A percentile compares a stretch with the other conserved stretches of the same genome.
Evolutionary conservation across 2,113 vertebrate species (phyloP).

Genomic region (Gobiocypris rarus): DNA sequence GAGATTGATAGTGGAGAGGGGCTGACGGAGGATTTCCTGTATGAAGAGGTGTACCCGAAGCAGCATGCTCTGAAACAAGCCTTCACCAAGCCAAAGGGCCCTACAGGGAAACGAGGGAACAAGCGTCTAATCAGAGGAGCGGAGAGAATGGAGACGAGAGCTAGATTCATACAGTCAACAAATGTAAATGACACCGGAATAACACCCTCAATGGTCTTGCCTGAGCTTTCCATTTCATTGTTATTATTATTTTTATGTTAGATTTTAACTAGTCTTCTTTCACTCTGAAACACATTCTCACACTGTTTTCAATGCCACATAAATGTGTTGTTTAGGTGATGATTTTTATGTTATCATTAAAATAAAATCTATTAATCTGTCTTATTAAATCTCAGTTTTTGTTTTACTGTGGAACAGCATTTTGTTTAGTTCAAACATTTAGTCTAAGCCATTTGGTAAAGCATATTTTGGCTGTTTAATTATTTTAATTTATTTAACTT

Average conservation of each 20-base stretch:
- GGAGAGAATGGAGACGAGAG: slow-evolving; percentile 89
- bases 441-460: not conserved
- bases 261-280: slow-evolving; percentile 11
- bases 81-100: slow-evolving; percentile 95
- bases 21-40: slow-evolving; percentile 92
- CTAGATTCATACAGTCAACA: slow-evolving; percentile 68
- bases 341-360: slow-evolving; percentile 56
- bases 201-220: not conserved
- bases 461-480: not conserved
- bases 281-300: not conserved
- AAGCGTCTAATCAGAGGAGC: slow-evolving; percentile 92
- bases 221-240: not conserved
- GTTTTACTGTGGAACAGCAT: not conserved
- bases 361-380: slow-evolving; percentile 60
- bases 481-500: too few species aligned
- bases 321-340: slow-evolving; percentile 15
- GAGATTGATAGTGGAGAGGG: slow-evolving; percentile 92
- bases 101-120: slow-evolving; percentile 92
- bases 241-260: slow-evolving; percentile 25
- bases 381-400: slow-evolving; percentile 8
- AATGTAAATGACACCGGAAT: not conserved
- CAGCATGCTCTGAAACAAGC: slow-evolving; percentile 94
- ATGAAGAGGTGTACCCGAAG: slow-evolving; percentile 97
- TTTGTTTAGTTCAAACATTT: not conserved
- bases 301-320: slow-evolving; percentile 27